phyloP scores from a whole-genome alignment of 2,888 invertebrate species.

The Drosophila atroscutellata region DNA sequence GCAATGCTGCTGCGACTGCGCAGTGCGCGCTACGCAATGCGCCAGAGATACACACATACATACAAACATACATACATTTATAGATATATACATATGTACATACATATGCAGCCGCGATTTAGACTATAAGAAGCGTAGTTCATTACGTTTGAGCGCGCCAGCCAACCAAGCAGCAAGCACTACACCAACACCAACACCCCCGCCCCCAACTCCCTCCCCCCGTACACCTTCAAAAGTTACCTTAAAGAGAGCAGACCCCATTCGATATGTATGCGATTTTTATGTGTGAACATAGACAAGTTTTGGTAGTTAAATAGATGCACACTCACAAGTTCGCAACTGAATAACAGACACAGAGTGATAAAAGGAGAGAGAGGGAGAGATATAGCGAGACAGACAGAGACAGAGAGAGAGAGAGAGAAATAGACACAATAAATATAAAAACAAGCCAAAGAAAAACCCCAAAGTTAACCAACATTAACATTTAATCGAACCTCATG shows the following conservation, averaged over 20 bases:
- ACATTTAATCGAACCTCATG: conserved; percentile 85
- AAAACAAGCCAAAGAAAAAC: conserved; percentile 74
- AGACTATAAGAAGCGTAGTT: conserved; percentile 58
- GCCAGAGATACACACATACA: conserved; percentile 3
- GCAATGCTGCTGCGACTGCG: conserved; percentile 24
- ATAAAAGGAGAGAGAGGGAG: conserved; percentile 9
- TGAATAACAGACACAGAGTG: conserved; percentile 24
- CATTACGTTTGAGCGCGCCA: conserved; percentile 76
- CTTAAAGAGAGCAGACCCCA: conserved; percentile 21
- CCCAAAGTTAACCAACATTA: conserved; percentile 84
- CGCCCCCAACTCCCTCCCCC: background rate
- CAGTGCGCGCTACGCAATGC: conserved; percentile 44
- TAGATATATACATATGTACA: background rate
- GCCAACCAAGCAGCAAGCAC: conserved; percentile 69
- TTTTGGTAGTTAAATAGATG: conserved; percentile 81
- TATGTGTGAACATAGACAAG: conserved; percentile 81
- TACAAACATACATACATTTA: background rate
- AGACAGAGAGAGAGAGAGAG: conserved; percentile 5
- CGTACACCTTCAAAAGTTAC: conserved; percentile 19
- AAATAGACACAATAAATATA: conserved; percentile 35
- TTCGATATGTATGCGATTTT: conserved; percentile 73
- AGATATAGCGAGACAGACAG: conserved; percentile 5
- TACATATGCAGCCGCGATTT: conserved; percentile 27
- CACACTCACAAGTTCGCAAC: conserved; percentile 58
- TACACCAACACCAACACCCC: conserved; percentile 37